A percentile compares a stretch with the other conserved stretches of the same genome.
phyloP scores from a whole-genome alignment of 2,113 vertebrate species.

The Pelmatolapia mariae region DNA sequence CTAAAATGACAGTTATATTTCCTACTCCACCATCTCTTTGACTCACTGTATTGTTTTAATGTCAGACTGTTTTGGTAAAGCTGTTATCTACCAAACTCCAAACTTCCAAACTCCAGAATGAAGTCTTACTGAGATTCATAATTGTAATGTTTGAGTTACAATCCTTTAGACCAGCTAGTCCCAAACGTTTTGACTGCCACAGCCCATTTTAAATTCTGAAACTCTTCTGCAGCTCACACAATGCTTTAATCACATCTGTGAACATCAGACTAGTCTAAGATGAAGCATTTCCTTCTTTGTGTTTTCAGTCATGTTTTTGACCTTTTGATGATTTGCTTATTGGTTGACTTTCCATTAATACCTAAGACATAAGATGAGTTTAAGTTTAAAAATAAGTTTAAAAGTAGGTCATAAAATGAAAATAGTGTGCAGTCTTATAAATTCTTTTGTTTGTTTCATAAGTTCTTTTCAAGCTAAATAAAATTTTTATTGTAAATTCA shows the following conservation, averaged over 20 bases:
- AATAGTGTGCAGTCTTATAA: rapidly evolving
- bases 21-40: background rate
- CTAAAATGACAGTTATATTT: background rate
- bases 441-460: background rate
- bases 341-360: background rate
- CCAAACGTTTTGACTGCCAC: background rate
- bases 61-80: rapidly evolving
- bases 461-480: background rate
- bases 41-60: background rate
- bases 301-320: background rate
- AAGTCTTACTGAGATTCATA: background rate
- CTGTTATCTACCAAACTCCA: background rate
- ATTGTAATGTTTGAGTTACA: background rate
- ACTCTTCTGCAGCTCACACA: background rate
- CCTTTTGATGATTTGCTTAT: background rate
- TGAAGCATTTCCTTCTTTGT: background rate
- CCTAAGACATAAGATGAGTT: background rate
- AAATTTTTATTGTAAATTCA: background rate
- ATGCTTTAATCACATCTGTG: background rate
- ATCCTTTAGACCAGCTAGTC: background rate
- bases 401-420: background rate
- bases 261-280: background rate
- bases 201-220: background rate
- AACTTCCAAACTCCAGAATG: background rate
- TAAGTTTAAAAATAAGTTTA: background rate